A percentile compares a stretch with the other conserved stretches of the same genome.
Evolutionary conservation across 1,140 invertebrate species (phyloP).

Genomic region (Drosophila sulfurigaster): DNA sequence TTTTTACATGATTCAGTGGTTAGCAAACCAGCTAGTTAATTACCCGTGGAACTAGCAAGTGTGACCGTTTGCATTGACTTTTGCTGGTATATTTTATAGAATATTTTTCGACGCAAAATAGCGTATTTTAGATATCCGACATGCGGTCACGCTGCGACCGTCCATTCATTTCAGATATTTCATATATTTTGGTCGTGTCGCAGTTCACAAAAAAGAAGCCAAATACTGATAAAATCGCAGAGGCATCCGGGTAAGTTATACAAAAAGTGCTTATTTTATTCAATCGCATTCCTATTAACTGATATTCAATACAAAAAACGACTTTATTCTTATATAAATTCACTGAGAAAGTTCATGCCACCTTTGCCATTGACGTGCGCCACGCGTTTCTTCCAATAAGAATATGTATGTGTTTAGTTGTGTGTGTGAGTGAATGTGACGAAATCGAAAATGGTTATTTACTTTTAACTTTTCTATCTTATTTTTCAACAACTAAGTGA

Average conservation of each 20-base stretch:
- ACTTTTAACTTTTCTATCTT: constrained; percentile 8
- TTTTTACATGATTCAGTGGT: too few relatives aligned
- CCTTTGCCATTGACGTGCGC: constrained; percentile 39
- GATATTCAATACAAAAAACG: constrained; percentile 51
- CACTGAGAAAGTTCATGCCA: constrained; percentile 14
- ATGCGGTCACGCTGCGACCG: not conserved
- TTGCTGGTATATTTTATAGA: not conserved
- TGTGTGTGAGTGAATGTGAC: constrained; percentile 45
- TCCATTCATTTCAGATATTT: constrained; percentile 56
- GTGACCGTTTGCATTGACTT: too few relatives aligned
- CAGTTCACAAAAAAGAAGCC: constrained; percentile 55
- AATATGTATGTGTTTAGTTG: constrained; percentile 18
- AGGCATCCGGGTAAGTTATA: constrained; percentile 78
- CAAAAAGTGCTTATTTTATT: constrained; percentile 8
- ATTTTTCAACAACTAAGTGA: not conserved
- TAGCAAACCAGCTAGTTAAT: too few relatives aligned
- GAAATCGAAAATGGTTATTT: constrained; percentile 56
- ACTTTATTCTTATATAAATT: constrained; percentile 47
- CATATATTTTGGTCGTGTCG: constrained; percentile 65
- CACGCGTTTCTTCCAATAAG: constrained; percentile 70
- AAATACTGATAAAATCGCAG: constrained; percentile 77
- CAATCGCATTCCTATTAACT: constrained; percentile 19
- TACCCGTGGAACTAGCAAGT: too few relatives aligned
- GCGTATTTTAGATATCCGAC: not conserved
- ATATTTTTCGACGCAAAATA: not conserved